These are phyloP conservation scores for Hydriomena furcata DNA, from an alignment of 2,888 invertebrate genomes.

Conservation along the genomic window DNA sequence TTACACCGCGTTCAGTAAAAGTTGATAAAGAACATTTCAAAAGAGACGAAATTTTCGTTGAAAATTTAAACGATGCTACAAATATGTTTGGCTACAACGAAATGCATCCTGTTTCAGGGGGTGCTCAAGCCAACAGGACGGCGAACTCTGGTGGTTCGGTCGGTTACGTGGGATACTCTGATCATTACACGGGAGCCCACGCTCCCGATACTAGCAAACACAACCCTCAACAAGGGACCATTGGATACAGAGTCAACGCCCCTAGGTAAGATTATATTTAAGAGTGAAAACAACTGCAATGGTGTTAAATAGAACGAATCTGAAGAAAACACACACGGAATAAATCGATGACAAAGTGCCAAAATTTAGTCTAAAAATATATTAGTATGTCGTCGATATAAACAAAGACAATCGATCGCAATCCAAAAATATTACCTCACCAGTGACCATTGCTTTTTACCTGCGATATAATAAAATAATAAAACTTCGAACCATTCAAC, in stretches of 20 bases:
- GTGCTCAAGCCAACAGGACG: constrained; percentile 90
- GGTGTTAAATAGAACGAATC: constrained; percentile 24
- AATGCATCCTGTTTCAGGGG: constrained; percentile 77
- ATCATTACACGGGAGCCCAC: constrained; percentile 72
- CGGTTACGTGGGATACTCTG: constrained; percentile 79
- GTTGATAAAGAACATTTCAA: constrained; percentile 31
- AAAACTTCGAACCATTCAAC: neutral
- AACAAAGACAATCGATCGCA: constrained; percentile 19
- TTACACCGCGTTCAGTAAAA: constrained; percentile 39
- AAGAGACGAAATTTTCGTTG: constrained; percentile 25
- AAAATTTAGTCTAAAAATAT: constrained; percentile 22
- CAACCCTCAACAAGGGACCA: constrained; percentile 78
- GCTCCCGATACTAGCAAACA: constrained; percentile 78
- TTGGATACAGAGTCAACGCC: constrained; percentile 85
- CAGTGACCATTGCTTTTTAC: neutral
- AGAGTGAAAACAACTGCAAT: constrained; percentile 24
- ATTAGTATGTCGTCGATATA: constrained; percentile 23
- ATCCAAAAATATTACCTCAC: neutral
- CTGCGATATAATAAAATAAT: neutral
- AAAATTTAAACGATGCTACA: constrained; percentile 18
- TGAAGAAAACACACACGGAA: constrained; percentile 16
- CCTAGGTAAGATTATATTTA: constrained; percentile 82
- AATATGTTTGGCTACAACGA: constrained; percentile 54
- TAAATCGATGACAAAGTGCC: constrained; percentile 29
- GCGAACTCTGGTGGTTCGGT: constrained; percentile 86